Evolutionary conservation across 2,113 vertebrate genomes (phyloP), one percentile per base, ranked within the genome.

Genomic region (Corythoichthys intestinalis): DNA sequence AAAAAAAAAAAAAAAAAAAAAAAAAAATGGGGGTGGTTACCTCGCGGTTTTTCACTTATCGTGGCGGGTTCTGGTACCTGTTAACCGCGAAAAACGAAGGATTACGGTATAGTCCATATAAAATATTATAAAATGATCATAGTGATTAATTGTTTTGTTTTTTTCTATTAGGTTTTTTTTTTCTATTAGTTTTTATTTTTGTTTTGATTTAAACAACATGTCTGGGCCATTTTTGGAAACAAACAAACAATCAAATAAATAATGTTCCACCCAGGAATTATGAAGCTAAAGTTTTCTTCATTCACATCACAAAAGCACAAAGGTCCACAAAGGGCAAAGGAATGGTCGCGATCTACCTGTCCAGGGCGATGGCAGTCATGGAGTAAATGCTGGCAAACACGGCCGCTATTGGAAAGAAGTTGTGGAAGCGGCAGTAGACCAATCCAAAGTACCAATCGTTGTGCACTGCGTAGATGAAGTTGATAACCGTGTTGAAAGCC

Each of bases 301-400:
- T 6, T 52, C 15, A 17, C 49, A 52, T 52, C 49, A 52, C 49
- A 6, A 52, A 52, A 52, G 15, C 41, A 6, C 9, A 2, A 44
- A 44, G 9, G 41, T 44, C 41, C 17, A 2, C 5, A 52, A 20
- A 54, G 11, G 28, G 20, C 4, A 12, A 12, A 12, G 20, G 4
- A 4, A 34, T 56, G 53, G 38, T 5, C 2, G 46, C 39, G 53
- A 15, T 59, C 91, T 85, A 49, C 97, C 97, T 95, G 90, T 99
- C 97, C 75, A 97, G 82, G 10, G 97, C 95, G 50, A 99, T 96
- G 17, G 97, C 97, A 0, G 94, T 96, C 97, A 99, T 98, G 54
- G 97, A 98, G 90, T 95, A 98, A 92, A 99, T 98, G 86, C 95
- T 98, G 87, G 97, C 94, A 4, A 98, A 98, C 53, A 98, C 94